These are phyloP conservation scores for Sterna hirundo DNA, from an alignment of 2,113 vertebrate genomes.

Conservation along the genomic window DNA sequence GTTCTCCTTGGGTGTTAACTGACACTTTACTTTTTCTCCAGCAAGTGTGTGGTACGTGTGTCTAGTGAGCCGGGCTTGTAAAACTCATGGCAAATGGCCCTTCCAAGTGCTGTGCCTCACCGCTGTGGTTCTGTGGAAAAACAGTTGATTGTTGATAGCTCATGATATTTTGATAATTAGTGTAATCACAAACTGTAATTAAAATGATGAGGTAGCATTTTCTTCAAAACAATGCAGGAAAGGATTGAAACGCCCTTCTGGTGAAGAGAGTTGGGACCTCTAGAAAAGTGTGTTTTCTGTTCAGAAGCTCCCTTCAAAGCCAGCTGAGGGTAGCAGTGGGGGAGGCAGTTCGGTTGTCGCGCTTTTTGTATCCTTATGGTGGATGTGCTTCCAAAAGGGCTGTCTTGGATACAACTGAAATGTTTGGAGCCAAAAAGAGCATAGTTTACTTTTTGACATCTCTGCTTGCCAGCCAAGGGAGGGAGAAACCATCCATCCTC, in stretches of 20 bases:
- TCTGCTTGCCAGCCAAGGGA: neutral
- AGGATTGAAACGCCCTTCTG: neutral
- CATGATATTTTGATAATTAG: neutral
- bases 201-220: neutral
- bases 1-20: neutral
- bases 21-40: neutral
- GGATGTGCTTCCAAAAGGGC: neutral
- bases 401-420: neutral
- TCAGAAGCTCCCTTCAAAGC: neutral
- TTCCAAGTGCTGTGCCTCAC: neutral
- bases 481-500: neutral
- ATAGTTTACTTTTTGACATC: neutral
- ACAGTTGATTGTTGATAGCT: neutral
- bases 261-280: neutral
- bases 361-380: neutral
- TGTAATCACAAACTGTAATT: neutral
- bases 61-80: accelerated
- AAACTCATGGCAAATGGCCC: neutral
- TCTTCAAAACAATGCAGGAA: neutral
- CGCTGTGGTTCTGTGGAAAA: neutral
- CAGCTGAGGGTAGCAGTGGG: neutral
- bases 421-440: neutral
- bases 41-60: accelerated
- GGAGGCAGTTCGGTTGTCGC: neutral
- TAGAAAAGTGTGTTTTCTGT: neutral